Percentiles rank a stretch among this genome's conserved stretches.
These are phyloP conservation scores for Taxidea taxus DNA, from an alignment of 2,113 vertebrate species.

Conservation along the genomic window DNA sequence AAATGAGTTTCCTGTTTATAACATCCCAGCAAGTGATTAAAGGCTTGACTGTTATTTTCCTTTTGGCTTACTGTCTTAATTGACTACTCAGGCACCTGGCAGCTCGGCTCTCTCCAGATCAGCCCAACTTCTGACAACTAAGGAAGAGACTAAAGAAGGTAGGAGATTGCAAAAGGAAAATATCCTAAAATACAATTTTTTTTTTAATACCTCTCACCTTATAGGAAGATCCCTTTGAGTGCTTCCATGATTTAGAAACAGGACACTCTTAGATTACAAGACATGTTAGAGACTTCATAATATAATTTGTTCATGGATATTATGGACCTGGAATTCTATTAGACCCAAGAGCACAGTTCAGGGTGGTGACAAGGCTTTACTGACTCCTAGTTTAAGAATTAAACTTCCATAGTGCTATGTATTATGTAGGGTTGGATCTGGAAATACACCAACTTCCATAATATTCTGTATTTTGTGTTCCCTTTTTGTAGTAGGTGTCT, in stretches of 20 bases:
- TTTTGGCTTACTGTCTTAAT: neutral
- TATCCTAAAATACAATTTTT: neutral
- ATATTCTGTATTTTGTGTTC: neutral
- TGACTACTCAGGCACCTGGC: neutral
- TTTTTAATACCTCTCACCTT: neutral
- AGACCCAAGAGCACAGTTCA: fast-evolving
- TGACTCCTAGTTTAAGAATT: neutral
- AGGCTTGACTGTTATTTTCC: neutral
- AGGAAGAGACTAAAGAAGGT: neutral
- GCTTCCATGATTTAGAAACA: neutral
- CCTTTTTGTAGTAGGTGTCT: neutral
- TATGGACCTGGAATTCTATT: neutral
- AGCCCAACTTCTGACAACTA: neutral
- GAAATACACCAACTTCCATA: neutral
- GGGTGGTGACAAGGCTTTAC: neutral
- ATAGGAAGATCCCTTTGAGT: neutral
- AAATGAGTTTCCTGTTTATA: neutral
- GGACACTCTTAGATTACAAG: neutral
- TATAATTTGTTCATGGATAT: neutral
- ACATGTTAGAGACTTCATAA: neutral
- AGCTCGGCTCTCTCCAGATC: neutral
- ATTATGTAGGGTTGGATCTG: neutral
- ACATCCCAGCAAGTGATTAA: neutral
- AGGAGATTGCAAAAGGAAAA: neutral
- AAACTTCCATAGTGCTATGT: neutral